Conservation (phyloP, 2,113 vertebrate species). For the Rhabdomys dilectus region DNA sequence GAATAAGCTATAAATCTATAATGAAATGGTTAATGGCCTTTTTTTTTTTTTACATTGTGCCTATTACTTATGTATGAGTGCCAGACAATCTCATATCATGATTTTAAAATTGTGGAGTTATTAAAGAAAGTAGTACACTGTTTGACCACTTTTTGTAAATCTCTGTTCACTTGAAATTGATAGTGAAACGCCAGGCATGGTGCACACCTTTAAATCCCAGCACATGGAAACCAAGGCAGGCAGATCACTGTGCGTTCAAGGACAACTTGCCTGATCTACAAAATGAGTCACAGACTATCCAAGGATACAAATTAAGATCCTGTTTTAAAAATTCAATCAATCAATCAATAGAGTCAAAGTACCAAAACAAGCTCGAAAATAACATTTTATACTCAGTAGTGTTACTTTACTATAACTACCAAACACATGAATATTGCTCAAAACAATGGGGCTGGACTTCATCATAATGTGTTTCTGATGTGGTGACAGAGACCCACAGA, state of each 20-base stretch:
- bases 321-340: not conserved
- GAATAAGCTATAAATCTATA: not conserved
- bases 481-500: not conserved
- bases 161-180: slow-evolving; percentile 45
- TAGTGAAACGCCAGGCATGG: not conserved
- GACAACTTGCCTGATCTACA: not conserved
- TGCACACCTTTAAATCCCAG: not conserved
- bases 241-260: not conserved
- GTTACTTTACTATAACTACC: not conserved
- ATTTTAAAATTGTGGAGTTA: not conserved
- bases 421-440: not conserved
- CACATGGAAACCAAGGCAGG: not conserved
- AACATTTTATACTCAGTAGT: not conserved
- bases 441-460: not conserved
- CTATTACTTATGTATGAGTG: not conserved
- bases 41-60: not conserved
- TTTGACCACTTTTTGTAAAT: not conserved
- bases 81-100: not conserved
- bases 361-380: not conserved
- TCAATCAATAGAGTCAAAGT: too few species aligned
- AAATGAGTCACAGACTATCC: not conserved
- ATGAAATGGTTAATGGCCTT: not conserved
- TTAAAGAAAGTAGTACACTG: not conserved
- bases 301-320: not conserved
- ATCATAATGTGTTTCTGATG: not conserved